Conservation (phyloP, 1,140 invertebrate species). For the Bombus pyrosoma region DNA sequence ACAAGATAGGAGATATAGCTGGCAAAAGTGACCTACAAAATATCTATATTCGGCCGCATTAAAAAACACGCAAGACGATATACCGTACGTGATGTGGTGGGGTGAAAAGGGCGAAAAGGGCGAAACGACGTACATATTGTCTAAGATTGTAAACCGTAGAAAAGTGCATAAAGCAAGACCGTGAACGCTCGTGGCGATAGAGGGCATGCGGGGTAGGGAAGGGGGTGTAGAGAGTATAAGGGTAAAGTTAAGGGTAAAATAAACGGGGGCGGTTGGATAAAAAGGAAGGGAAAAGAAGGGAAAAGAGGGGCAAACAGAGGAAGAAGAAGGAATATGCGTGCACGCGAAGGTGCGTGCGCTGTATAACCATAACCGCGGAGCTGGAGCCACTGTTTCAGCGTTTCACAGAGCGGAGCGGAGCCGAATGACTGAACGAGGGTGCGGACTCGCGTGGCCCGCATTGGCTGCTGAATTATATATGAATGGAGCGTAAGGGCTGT, state of each 20-base stretch:
- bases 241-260: constrained; percentile 34
- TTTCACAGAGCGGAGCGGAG: constrained; percentile 72
- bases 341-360: constrained; percentile 60
- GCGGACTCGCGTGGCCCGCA: constrained; percentile 81
- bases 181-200: constrained; percentile 42
- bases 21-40: background rate
- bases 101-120: no score
- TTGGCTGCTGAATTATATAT: constrained; percentile 83
- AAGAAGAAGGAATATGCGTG: constrained; percentile 63
- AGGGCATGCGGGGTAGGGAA: background rate
- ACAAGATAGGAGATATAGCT: no score
- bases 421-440: constrained; percentile 73
- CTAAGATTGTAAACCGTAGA: constrained; percentile 39
- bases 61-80: background rate
- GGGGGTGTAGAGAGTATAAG: background rate
- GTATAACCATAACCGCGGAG: constrained; percentile 39
- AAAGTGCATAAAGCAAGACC: constrained; percentile 52
- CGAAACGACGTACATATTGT: background rate
- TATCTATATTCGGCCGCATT: background rate
- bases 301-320: constrained; percentile 8
- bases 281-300: constrained; percentile 16
- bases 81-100: no score
- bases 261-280: constrained; percentile 20
- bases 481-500: constrained; percentile 83
- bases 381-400: constrained; percentile 70